Evolutionary conservation across 2,113 vertebrate genomes (phyloP).

Genomic region (Gallinago undulata): DNA sequence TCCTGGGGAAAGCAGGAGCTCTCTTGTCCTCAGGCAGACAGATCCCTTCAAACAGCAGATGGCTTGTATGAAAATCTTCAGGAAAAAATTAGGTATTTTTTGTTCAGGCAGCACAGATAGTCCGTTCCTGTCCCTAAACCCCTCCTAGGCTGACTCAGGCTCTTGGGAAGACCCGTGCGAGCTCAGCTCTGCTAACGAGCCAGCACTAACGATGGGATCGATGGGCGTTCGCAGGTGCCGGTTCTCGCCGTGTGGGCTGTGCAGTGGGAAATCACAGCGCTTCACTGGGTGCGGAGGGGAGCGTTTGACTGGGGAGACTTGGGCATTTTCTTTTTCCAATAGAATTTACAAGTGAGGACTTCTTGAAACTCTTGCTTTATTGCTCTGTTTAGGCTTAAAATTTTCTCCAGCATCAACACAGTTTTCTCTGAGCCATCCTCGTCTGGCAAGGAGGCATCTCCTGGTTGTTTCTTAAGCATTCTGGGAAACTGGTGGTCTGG

Average conservation of each 20-base stretch:
- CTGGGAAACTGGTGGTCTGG: not conserved
- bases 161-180: rapidly evolving
- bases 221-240: not conserved
- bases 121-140: not conserved
- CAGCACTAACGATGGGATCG: rapidly evolving
- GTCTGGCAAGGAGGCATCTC: not conserved
- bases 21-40: not conserved
- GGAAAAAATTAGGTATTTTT: not conserved
- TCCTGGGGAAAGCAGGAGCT: not conserved
- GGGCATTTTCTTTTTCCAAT: not conserved
- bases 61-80: not conserved
- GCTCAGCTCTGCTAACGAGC: not conserved
- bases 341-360: not conserved
- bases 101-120: not conserved
- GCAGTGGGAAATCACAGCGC: rapidly evolving
- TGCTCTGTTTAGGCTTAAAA: rapidly evolving
- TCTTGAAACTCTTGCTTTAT: not conserved
- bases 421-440: rapidly evolving
- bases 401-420: not conserved
- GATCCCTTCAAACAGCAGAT: not conserved
- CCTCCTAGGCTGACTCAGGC: not conserved
- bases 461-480: not conserved
- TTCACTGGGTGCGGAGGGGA: not conserved
- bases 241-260: not conserved
- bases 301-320: not conserved